These are phyloP conservation scores for Netelia fuscicornis DNA, from an alignment of 2,888 invertebrate species.

Conservation along the genomic window DNA sequence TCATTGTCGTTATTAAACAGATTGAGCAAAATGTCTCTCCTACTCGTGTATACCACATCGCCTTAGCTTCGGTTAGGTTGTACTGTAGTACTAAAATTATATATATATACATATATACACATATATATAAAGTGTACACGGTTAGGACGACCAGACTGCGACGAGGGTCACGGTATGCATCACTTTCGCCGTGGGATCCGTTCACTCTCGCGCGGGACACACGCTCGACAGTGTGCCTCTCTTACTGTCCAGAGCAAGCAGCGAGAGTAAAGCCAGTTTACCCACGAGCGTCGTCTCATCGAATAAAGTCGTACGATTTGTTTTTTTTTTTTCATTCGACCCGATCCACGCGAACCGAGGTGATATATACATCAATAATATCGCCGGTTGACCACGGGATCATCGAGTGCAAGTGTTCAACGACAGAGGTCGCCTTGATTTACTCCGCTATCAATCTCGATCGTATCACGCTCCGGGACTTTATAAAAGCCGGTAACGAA, in stretches of 20 bases:
- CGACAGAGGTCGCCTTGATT: neutral
- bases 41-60: neutral
- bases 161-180: constrained; percentile 64
- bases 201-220: constrained; percentile 65
- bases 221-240: constrained; percentile 43
- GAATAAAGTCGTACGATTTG: neutral
- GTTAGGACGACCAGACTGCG: constrained; percentile 39
- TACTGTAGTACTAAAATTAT: neutral
- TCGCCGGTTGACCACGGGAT: neutral
- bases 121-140: neutral
- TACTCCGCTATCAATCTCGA: neutral
- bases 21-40: too few species aligned
- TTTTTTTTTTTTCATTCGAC: neutral
- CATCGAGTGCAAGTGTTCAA: neutral
- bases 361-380: neutral
- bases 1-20: too few species aligned
- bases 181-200: constrained; percentile 67
- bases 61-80: neutral
- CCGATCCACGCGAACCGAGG: neutral
- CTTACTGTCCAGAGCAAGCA: neutral
- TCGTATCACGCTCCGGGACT: too few species aligned
- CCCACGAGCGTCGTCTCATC: neutral
- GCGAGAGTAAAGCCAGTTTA: neutral
- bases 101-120: constrained; percentile 7
- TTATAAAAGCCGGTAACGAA: neutral